These are phyloP conservation scores for Tetrao urogallus DNA, from an alignment of 2,113 vertebrate species.

Conservation along the genomic window DNA sequence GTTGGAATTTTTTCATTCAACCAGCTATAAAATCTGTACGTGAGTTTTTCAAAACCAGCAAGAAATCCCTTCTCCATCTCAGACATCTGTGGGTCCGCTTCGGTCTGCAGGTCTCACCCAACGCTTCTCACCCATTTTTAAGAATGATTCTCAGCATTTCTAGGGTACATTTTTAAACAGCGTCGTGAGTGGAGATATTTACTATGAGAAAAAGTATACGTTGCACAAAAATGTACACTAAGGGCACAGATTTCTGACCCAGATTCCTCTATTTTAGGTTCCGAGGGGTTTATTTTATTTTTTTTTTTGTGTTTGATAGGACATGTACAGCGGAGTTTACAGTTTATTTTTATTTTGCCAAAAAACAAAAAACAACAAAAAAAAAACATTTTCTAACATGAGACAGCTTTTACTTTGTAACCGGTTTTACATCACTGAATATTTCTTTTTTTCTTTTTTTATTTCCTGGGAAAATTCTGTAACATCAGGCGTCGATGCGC, in stretches of 20 bases:
- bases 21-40: conserved; percentile 35
- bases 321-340: conserved; percentile 55
- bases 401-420: conserved; percentile 63
- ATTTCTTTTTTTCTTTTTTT: conserved; percentile 33
- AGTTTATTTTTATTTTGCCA: conserved; percentile 69
- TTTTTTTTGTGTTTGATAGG: neutral
- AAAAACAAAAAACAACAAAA: neutral
- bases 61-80: conserved; percentile 38
- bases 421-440: conserved; percentile 52
- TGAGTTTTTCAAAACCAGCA: conserved; percentile 61
- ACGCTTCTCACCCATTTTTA: conserved; percentile 45
- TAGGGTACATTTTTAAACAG: conserved; percentile 66
- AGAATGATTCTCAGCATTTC: conserved; percentile 42
- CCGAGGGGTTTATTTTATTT: neutral
- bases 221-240: conserved; percentile 52
- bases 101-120: conserved; percentile 39
- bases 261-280: conserved; percentile 48
- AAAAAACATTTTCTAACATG: conserved; percentile 62
- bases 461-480: neutral
- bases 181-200: conserved; percentile 21
- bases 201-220: conserved; percentile 11
- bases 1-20: conserved; percentile 64
- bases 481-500: neutral
- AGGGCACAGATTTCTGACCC: conserved; percentile 48
- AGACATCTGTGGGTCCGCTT: neutral